Base-by-base conservation (phyloP, 2,113 vertebrate species). In the Callionymus lyra region DNA sequence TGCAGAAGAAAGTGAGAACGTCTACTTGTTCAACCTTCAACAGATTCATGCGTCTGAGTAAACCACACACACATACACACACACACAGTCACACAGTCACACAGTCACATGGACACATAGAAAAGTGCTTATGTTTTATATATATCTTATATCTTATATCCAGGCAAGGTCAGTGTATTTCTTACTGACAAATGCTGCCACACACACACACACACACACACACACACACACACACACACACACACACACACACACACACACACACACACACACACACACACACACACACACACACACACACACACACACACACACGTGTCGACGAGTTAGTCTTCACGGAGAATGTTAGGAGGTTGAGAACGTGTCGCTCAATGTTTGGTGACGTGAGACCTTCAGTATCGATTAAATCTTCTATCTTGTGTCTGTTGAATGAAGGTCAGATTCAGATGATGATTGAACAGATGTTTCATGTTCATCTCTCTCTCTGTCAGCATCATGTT, bases 341-440 rank as follows among this genome's bases (percentile, higher is more conserved):
- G n/a, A n/a, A n/a, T n/a, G n/a, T n/a, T n/a, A n/a, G n/a, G n/a
- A n/a, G n/a, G n/a, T n/a, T n/a, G n/a, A n/a, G n/a, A n/a, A n/a
- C n/a, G n/a, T n/a, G n/a, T n/a, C n/a, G n/a, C n/a, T n/a, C n/a
- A n/a, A n/a, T n/a, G n/a, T n/a, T n/a, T n/a, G n/a, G n/a, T n/a
- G n/a, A n/a, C n/a, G n/a, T 27, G 21, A 27, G 21, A 27, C 21
- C 8, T 27, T 27, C 21, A 5, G 8, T 27, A 27, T 27, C 8
- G 21, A 27, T 8, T 5, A 27, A 27, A 27, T 16, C n/a, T 31
- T 13, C 11, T 14, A 19, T 27, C 31, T 31, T 13, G 11, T 39
- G 41, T 45, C 44, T 59, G 52, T 63, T 66, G 76, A 51, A 35
- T 76, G 68, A 77, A 82, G 77, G 79, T 79, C 76, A 76, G 72